phyloP scores from a whole-genome alignment of 1,140 invertebrate genomes.

The Drosophila sp. region DNA sequence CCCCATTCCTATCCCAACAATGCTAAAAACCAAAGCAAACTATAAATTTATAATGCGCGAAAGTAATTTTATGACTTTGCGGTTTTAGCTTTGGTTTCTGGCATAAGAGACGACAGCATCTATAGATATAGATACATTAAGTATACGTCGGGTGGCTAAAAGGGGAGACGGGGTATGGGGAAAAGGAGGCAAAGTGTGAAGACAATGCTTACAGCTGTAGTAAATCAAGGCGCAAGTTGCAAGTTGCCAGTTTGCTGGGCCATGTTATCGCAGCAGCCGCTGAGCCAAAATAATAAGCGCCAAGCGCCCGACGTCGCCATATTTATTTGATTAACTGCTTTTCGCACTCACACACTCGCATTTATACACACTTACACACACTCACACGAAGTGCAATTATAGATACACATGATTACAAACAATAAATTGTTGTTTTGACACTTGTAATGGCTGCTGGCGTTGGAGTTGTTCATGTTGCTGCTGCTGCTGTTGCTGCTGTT shows the following conservation, averaged over 20 bases:
- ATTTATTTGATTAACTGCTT: constrained; percentile 84
- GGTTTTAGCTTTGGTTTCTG: constrained; percentile 76
- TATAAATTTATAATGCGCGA: constrained; percentile 84
- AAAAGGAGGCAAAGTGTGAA: constrained; percentile 54
- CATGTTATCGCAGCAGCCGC: constrained; percentile 76
- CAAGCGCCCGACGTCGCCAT: constrained; percentile 68
- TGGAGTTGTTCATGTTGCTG: constrained; percentile 50
- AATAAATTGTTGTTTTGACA: constrained; percentile 82
- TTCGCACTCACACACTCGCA: constrained; percentile 41
- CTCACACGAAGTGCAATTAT: constrained; percentile 59
- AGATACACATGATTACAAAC: constrained; percentile 81
- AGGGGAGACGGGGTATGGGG: neutral
- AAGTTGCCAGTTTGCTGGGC: constrained; percentile 49
- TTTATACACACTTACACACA: constrained; percentile 16
- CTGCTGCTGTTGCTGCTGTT: constrained; percentile 27
- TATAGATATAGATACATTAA: constrained; percentile 37
- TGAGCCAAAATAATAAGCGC: constrained; percentile 77
- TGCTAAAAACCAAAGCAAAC: constrained; percentile 67
- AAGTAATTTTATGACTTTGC: constrained; percentile 84
- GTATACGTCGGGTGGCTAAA: constrained; percentile 14
- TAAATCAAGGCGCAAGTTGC: constrained; percentile 73
- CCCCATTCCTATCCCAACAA: too few relatives aligned
- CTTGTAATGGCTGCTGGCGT: constrained; percentile 75
- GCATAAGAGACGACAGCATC: constrained; percentile 47
- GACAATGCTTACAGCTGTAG: constrained; percentile 59